A percentile compares a stretch with the other conserved stretches of the same genome.
Evolutionary conservation across 2,888 invertebrate species (phyloP).

Genomic region (Crocallis elinguaria): DNA sequence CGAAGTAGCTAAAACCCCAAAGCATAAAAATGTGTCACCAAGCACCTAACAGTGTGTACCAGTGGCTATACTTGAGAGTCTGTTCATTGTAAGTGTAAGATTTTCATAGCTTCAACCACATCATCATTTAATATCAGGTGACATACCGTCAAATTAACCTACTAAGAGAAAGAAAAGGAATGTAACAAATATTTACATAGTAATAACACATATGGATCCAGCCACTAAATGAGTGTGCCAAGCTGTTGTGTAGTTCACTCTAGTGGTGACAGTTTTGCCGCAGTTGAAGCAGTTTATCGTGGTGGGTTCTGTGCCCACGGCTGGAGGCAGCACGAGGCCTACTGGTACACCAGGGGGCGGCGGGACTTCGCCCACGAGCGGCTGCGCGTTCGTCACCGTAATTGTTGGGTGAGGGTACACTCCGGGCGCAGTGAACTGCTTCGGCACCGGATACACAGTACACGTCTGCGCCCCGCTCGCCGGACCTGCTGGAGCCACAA

Average conservation of each 20-base stretch:
- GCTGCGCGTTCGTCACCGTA: slow-evolving; percentile 59
- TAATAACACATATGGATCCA: slow-evolving; percentile 76
- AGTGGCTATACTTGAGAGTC: too few relatives aligned
- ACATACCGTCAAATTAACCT: not conserved
- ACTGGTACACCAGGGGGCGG: slow-evolving; percentile 61
- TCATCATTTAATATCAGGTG: not conserved
- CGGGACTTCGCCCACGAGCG: slow-evolving; percentile 53
- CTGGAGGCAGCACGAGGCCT: slow-evolving; percentile 68
- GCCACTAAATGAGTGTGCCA: slow-evolving; percentile 81
- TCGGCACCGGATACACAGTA: slow-evolving; percentile 56
- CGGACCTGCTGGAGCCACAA: slow-evolving; percentile 48
- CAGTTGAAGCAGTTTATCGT: slow-evolving; percentile 78
- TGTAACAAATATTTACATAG: slow-evolving; percentile 64
- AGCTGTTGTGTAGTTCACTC: slow-evolving; percentile 77
- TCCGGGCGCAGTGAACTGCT: slow-evolving; percentile 71
- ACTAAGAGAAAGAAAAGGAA: too few relatives aligned
- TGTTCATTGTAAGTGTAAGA: too few relatives aligned
- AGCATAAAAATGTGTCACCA: too few relatives aligned
- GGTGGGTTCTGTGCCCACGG: slow-evolving; percentile 75
- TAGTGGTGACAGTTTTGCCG: slow-evolving; percentile 74
- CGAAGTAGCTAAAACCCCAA: too few relatives aligned
- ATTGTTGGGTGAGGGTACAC: slow-evolving; percentile 73
- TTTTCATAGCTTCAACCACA: too few relatives aligned
- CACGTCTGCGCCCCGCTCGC: slow-evolving; percentile 31
- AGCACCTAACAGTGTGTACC: too few relatives aligned